Evolutionary conservation across 2,113 vertebrate genomes (phyloP).

Genomic region (Corythaeola cristata): DNA sequence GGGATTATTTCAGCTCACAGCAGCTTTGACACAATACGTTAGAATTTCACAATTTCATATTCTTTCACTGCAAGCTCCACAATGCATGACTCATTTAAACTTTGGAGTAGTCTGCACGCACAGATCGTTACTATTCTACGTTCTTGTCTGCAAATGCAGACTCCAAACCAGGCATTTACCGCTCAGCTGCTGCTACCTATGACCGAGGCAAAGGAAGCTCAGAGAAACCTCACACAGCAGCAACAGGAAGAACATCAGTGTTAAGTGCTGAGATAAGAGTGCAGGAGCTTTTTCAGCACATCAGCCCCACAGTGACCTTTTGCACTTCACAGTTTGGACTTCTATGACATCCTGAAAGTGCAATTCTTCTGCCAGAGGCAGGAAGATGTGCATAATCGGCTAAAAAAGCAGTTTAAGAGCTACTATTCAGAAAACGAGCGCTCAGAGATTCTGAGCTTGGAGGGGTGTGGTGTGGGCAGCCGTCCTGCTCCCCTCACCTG

Average conservation of each 20-base stretch:
- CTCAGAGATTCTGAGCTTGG: background rate
- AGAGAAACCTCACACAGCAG: background rate
- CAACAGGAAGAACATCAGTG: background rate
- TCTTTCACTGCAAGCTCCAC: background rate
- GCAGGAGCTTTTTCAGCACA: background rate
- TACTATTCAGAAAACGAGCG: background rate
- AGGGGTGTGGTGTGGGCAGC: background rate
- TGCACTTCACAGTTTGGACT: background rate
- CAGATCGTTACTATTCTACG: background rate
- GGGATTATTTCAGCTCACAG: constrained; percentile 23
- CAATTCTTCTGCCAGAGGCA: background rate
- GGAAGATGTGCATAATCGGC: background rate
- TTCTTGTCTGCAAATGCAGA: background rate
- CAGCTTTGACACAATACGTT: constrained; percentile 25
- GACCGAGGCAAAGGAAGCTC: background rate
- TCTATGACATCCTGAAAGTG: background rate
- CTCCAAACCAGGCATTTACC: background rate
- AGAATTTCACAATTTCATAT: background rate
- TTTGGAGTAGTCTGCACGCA: background rate
- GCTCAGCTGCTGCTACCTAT: background rate
- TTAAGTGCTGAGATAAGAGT: background rate
- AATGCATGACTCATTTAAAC: constrained; percentile 21
- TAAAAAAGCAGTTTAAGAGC: background rate
- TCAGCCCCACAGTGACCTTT: background rate
- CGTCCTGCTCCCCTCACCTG: constrained; percentile 71